Evolutionary conservation across 2,888 invertebrate species (phyloP), one percentile per base, ranked within the genome.

Genomic region (Drosophila limbata): DNA sequence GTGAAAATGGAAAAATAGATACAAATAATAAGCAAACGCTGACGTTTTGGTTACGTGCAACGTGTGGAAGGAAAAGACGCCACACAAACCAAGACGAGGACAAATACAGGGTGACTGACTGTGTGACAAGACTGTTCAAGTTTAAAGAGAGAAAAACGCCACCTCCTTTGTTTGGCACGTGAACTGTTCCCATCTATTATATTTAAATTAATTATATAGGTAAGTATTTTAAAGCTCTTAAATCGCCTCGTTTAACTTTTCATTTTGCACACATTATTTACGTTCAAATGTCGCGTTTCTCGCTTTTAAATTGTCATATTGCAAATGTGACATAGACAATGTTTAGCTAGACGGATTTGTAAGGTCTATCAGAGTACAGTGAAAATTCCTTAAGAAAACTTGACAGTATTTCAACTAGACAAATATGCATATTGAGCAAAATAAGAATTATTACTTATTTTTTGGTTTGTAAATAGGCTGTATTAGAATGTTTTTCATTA

Each of bases 31-130:
- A 35, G 45, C 53, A 48, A 72, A 57, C 17, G 42, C 50, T 68
- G 74, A 73, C 74, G 71, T 57, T 70, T 50, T 59, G 55, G 56
- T 76, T 47, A 53, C 53, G 55, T 68, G 75, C 74, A 75, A 60
- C 52, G 42, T 52, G 42, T 39, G 37, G 19, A 57, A 47, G 17
- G 19, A 15, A 40, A 15, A 15, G 11, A 19, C 48, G 11, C 39
- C 10, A 42, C 45, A 17, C 28, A 15, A 71, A 10, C 17, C 21
- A 44, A 45, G 35, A 44, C 45, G 13, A 17, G 28, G 37, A 70
- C 47, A 70, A 1, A 77, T 60, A 75, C 75, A 75, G 68, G 68
- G 75, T 73, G 78, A 60, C 42, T 19, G 19, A 55, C 45, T 37
- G 62, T 25, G 28, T 11, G 15, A 37, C 17, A 28, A 52, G 40